Evolutionary conservation across 1,140 invertebrate genomes (phyloP).

Genomic region (Tribolium madens): DNA sequence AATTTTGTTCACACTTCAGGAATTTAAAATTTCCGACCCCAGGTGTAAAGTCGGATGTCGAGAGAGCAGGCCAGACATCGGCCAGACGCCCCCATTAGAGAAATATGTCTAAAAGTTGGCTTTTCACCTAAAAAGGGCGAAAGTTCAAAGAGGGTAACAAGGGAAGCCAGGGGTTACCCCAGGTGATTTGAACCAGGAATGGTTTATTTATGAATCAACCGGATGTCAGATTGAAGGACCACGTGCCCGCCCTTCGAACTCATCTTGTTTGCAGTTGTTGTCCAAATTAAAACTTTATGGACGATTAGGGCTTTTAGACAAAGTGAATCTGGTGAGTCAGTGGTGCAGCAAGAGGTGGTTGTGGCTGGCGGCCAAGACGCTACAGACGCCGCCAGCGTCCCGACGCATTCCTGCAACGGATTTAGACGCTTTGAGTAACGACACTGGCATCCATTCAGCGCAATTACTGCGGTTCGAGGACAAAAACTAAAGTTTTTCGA

Average conservation of each 20-base stretch:
- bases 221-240: constrained; percentile 42
- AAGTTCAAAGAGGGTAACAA: constrained; percentile 41
- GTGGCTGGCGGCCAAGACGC: constrained; percentile 56
- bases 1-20: background rate
- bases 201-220: constrained; percentile 34
- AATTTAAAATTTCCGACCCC: background rate
- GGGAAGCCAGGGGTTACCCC: constrained; percentile 49
- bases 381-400: constrained; percentile 54
- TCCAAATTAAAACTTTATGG: background rate
- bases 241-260: constrained; percentile 40
- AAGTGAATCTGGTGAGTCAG: constrained; percentile 52
- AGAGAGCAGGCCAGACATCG: constrained; percentile 34
- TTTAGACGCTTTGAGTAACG: constrained; percentile 58
- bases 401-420: constrained; percentile 58
- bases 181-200: constrained; percentile 12
- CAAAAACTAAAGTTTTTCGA: no score
- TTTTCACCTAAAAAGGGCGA: constrained; percentile 38
- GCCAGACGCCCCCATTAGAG: constrained; percentile 46
- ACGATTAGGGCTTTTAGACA: background rate
- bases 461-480: background rate
- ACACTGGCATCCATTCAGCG: constrained; percentile 58
- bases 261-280: constrained; percentile 43
- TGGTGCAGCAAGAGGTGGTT: constrained; percentile 60
- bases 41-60: constrained; percentile 39
- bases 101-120: constrained; percentile 46